These are phyloP conservation scores for Ophioninae sp. DNA, from an alignment of 2,888 invertebrate species.

Conservation along the genomic window DNA sequence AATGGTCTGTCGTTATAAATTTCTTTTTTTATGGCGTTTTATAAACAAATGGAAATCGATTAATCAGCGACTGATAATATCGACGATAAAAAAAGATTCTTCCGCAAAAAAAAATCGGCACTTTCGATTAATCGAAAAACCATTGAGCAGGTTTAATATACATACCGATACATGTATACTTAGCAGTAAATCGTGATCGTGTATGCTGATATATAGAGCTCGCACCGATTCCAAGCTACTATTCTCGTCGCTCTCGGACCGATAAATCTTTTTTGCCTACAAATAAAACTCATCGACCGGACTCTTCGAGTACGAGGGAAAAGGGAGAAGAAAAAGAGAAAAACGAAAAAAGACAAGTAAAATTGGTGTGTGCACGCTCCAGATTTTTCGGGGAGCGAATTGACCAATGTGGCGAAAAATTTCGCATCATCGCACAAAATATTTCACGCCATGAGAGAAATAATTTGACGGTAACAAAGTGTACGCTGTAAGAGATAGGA, in stretches of 20 bases:
- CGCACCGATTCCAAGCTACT: constrained; percentile 42
- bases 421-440: constrained; percentile 2
- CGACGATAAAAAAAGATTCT: no score
- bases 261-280: constrained; percentile 46
- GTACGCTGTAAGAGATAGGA: neutral
- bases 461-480: neutral
- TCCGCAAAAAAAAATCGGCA: no score
- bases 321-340: neutral
- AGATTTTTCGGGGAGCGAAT: constrained; percentile 23
- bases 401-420: constrained; percentile 37
- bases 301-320: neutral
- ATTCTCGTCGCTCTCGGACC: constrained; percentile 28
- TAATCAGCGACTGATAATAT: no score
- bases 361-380: constrained; percentile 15
- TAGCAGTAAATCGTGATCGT: constrained; percentile 1
- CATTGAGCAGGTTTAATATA: neutral
- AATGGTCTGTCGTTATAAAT: no score
- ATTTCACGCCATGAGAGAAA: neutral
- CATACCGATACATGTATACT: neutral
- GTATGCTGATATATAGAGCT: neutral
- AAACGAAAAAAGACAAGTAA: neutral
- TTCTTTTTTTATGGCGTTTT: no score
- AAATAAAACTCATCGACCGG: constrained; percentile 31
- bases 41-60: no score
- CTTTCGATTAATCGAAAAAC: no score